Base-by-base conservation (phyloP, 2,888 invertebrate genomes). In the Leptinotarsa juncta region DNA sequence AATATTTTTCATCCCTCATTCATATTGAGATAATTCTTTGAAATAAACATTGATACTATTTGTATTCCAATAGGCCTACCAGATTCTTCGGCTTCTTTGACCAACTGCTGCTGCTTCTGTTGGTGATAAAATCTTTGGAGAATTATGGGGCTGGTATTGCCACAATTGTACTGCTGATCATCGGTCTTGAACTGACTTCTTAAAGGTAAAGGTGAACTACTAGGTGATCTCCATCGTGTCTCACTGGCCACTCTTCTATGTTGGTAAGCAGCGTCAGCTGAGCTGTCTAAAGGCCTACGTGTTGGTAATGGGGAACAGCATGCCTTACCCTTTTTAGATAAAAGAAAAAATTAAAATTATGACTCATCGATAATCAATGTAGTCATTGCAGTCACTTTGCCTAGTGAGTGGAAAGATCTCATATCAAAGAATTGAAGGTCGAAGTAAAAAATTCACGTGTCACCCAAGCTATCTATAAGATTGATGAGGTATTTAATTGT, bases 41-140 rank as follows among this genome's bases (percentile, higher is more conserved):
- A 10, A 32, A 68, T 66, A 20, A 55, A 67, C 18, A 66, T 15
- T 23, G 4, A 16, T 26, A 65, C 20, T 53, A 15, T 49, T 12
- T 18, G 48, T 50, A 66, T 50, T 66, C 4, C 5, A 5, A 23
- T 23, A n/a, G 23, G 67, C 72, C 71, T 69, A 79, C 79, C 79
- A 55, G 79, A 77, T 76, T 88, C 88, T 77, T 88, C 88, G 5
- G 86, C 87, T 75, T 88, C 87, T 78, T 86, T 86, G 26, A 82
- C 85, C 79, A 93, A 89, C 78, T 93, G 90, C 80, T 91, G 88
- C 86, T 94, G 94, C 84, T 93, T 93, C 84, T 93, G 94, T 85
- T 94, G 94, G 86, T 94, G 94, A 84, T 93, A 93, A 86, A 94
- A 94, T 85, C 94, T 90, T 86, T 94, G 94, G 80, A 94, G 89